phyloP scores from a whole-genome alignment of 2,113 vertebrate species.

The Phodopus roborovskii region DNA sequence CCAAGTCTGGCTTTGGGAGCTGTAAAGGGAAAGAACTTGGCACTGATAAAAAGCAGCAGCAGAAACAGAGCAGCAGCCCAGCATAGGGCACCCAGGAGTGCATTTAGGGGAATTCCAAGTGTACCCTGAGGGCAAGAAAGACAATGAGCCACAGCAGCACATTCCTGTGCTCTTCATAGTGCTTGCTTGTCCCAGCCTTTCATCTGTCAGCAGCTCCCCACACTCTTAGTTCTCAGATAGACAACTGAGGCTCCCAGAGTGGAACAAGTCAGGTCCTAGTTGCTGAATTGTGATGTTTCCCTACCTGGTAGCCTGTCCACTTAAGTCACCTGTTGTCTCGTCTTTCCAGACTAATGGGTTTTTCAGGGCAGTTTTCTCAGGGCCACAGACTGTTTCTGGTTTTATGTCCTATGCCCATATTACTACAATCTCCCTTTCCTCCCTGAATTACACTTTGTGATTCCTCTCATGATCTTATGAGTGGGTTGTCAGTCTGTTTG shows the following conservation, averaged over 20 bases:
- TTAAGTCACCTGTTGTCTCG: not conserved
- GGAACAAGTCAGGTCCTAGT: not conserved
- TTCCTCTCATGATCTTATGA: too few species aligned
- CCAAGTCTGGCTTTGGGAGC: not conserved
- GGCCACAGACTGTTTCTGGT: constrained; percentile 36
- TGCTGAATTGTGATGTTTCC: not conserved
- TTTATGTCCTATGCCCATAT: constrained; percentile 36
- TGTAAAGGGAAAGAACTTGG: constrained; percentile 28
- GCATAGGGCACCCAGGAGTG: not conserved
- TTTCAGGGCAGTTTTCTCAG: not conserved
- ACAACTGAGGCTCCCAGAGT: not conserved
- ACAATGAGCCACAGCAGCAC: not conserved
- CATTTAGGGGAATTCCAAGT: not conserved
- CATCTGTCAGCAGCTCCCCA: not conserved
- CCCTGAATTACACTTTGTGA: not conserved
- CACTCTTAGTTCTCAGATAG: not conserved
- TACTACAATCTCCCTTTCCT: constrained; percentile 51
- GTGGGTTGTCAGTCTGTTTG: constrained; percentile 66
- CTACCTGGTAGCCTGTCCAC: not conserved
- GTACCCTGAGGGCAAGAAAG: not conserved
- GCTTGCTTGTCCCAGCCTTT: not conserved
- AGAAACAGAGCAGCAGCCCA: not conserved
- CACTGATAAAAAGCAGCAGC: not conserved
- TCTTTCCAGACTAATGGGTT: not conserved
- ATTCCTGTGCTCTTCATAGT: not conserved